Evolutionary conservation across 2,797 vertebrate genomes (phyloP).

Genomic region (Rhabdophis nuchalis): DNA sequence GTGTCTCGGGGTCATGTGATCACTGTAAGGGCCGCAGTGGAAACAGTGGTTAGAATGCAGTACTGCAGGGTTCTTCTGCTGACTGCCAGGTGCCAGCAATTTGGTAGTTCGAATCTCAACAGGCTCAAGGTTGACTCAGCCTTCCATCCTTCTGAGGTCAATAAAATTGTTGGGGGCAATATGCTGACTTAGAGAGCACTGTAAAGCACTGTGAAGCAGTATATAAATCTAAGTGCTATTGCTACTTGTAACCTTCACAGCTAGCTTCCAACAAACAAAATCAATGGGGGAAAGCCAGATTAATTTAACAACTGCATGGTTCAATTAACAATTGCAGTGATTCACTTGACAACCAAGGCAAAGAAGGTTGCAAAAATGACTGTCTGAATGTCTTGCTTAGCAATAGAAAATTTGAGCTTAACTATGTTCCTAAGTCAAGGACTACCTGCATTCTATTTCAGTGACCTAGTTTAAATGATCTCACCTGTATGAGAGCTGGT

Average conservation of each 20-base stretch:
- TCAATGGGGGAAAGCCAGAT: not conserved
- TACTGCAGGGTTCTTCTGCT: too few relatives aligned
- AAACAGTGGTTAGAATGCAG: too few relatives aligned
- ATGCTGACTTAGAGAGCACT: too few relatives aligned
- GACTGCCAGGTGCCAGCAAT: too few relatives aligned
- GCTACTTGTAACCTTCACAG: not conserved
- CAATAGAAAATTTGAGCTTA: not conserved
- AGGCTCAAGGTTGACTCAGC: too few relatives aligned
- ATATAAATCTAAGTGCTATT: not conserved
- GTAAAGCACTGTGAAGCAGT: too few relatives aligned
- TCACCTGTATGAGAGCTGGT: constrained; percentile 89
- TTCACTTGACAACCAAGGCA: not conserved
- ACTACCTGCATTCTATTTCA: not conserved
- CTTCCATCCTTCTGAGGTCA: too few relatives aligned
- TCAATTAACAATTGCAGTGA: not conserved
- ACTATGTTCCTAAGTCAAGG: not conserved
- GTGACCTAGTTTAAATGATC: constrained; percentile 11
- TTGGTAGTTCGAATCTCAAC: too few relatives aligned
- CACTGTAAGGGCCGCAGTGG: not conserved
- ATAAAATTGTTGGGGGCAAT: too few relatives aligned
- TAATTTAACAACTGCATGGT: not conserved
- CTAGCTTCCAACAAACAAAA: not conserved
- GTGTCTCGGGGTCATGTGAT: not conserved
- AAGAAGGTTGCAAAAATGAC: not conserved
- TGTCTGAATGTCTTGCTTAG: not conserved